phyloP scores from a whole-genome alignment of 2,113 vertebrate species.

The Istiophorus platypterus region DNA sequence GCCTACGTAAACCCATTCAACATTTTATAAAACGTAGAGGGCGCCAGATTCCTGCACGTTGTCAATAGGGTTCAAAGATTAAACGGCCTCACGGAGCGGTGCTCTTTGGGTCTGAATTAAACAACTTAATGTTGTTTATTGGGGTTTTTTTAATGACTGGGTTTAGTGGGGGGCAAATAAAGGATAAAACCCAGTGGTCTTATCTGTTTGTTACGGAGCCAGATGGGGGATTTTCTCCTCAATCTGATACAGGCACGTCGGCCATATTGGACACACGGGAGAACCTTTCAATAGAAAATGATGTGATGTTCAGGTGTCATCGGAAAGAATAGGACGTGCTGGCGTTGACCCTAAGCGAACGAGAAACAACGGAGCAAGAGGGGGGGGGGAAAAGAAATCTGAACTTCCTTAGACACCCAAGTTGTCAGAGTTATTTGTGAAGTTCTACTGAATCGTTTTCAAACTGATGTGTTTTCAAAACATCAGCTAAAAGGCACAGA shows the following conservation, averaged over 20 bases:
- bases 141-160: background rate
- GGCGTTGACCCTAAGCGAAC: background rate
- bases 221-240: slow-evolving; percentile 13
- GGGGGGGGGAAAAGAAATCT: too few species aligned
- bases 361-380: too few species aligned
- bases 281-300: slow-evolving; percentile 58
- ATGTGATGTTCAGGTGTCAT: slow-evolving; percentile 45
- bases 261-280: slow-evolving; percentile 78
- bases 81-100: background rate
- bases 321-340: background rate
- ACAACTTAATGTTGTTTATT: background rate
- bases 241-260: slow-evolving; percentile 45
- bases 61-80: slow-evolving; percentile 52
- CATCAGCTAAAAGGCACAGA: too few species aligned
- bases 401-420: background rate
- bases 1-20: background rate
- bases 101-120: background rate
- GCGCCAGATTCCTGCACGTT: slow-evolving; percentile 51
- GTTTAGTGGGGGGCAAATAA: too few species aligned
- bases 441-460: background rate
- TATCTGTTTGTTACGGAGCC: background rate
- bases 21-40: slow-evolving; percentile 32
- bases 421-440: background rate
- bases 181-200: too few species aligned
- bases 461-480: too few species aligned